Percentiles rank a stretch among this genome's conserved stretches.
phyloP scores from a whole-genome alignment of 2,888 invertebrate genomes.

The Heteromyza rotundicornis region DNA sequence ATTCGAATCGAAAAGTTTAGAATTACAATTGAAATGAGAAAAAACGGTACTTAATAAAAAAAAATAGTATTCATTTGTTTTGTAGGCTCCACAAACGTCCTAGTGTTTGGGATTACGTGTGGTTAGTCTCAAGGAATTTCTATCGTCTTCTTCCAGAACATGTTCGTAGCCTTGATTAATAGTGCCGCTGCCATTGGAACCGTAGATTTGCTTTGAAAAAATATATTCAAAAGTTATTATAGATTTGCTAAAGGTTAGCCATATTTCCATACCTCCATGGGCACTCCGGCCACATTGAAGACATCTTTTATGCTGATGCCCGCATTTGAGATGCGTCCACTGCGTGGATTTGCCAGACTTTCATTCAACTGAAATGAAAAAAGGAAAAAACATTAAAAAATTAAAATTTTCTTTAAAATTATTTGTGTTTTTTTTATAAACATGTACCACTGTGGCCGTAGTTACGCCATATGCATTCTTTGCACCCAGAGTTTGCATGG shows the following conservation, averaged over 20 bases:
- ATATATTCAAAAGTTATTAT: not conserved
- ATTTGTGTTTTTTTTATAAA: too few species aligned
- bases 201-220: constrained; percentile 44
- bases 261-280: constrained; percentile 54
- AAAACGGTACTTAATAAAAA: not conserved
- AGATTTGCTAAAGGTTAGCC: too few species aligned
- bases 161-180: constrained; percentile 80
- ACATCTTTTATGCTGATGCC: constrained; percentile 83
- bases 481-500: constrained; percentile 89
- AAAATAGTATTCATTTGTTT: constrained; percentile 44
- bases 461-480: constrained; percentile 81
- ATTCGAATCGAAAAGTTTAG: not conserved
- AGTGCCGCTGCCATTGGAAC: constrained; percentile 70
- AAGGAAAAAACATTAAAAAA: too few species aligned
- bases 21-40: not conserved
- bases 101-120: constrained; percentile 66
- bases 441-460: constrained; percentile 64
- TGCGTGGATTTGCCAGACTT: constrained; percentile 67
- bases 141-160: constrained; percentile 71
- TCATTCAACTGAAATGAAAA: constrained; percentile 71
- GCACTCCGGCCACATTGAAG: constrained; percentile 72
- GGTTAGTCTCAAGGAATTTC: constrained; percentile 76
- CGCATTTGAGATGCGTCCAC: constrained; percentile 77
- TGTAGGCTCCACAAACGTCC: constrained; percentile 56
- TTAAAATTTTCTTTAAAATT: too few species aligned